Evolutionary conservation across 2,888 invertebrate species (phyloP), one percentile per base, ranked within the genome.

Genomic region (Allacma fusca): DNA sequence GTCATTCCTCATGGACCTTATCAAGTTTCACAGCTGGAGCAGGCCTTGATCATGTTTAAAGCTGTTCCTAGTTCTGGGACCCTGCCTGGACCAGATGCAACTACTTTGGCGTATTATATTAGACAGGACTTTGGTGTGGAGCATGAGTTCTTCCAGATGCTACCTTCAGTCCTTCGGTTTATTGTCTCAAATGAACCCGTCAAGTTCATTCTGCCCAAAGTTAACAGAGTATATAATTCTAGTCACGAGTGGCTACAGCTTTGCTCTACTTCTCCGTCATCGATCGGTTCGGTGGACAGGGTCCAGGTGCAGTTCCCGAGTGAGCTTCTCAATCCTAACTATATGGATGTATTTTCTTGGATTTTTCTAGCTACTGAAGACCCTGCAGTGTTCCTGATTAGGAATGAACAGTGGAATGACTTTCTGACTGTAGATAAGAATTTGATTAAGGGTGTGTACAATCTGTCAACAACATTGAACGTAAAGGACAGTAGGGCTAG

Each of bases 381-480:
- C 23, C 70, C 70, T 24, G 70, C 43, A 24, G 19, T 70, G 19
- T 70, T 70, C 43, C 23, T 34, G n/a, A 70, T 70, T 12, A 5
- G 44, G 24, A 70, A 70, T 70, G 44, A 50, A 24, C 70, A 70
- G 19, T 70, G 70, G 70, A 44, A 70, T 44, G 70, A 70, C 24
- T 70, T 44, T 24, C 19, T 70, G 43, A 50, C 43, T 5, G 1
- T 70, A n/a, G 40, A 40, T 5, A 40, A 40, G 40, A 13, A 40
- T 5, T 13, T 13, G 40, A 13, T 9, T 40, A 40, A 40, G 7
- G 40, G 13, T 13, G 13, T 5, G 40, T 40, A 40, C 13, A 5
- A 13, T 9, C 40, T 40, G 40, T 40, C 40, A 5, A 40, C 40
- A 5, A 40, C 40, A 9, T 13, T 13, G 5, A 40, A 40, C 13